Evolutionary conservation across 2,888 invertebrate genomes (phyloP).

Genomic region (Xestia ashworthii): DNA sequence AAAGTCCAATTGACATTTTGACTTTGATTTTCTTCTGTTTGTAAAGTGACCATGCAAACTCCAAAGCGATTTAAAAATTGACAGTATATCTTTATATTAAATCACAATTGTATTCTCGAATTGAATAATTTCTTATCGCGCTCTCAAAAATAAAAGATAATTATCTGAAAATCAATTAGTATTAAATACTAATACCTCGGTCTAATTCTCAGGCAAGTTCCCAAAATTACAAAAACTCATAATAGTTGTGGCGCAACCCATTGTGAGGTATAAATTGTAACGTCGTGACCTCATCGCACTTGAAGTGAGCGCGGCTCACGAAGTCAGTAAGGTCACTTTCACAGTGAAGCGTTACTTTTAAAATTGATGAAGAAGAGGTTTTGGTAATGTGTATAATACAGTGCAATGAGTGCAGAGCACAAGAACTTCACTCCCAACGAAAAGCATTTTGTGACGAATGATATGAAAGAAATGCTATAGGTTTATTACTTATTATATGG

Average conservation of each 20-base stretch:
- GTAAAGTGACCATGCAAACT: background rate
- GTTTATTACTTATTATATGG: too few relatives aligned
- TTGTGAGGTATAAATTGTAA: slow-evolving; percentile 59
- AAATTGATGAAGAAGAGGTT: slow-evolving; percentile 1
- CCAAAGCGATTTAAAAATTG: background rate
- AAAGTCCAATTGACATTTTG: background rate
- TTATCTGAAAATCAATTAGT: slow-evolving; percentile 48
- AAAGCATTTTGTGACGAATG: background rate
- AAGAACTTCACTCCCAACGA: background rate
- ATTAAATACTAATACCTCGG: slow-evolving; percentile 36
- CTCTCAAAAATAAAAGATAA: background rate
- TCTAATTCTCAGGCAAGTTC: slow-evolving; percentile 60
- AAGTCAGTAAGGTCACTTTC: slow-evolving; percentile 51
- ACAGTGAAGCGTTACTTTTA: slow-evolving; percentile 20
- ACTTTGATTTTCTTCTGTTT: background rate
- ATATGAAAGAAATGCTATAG: background rate
- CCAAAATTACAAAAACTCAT: slow-evolving; percentile 58
- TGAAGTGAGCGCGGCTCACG: slow-evolving; percentile 43
- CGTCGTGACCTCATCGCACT: slow-evolving; percentile 50
- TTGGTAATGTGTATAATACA: background rate
- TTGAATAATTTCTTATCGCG: slow-evolving; percentile 21
- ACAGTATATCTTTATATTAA: background rate
- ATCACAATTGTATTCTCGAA: background rate
- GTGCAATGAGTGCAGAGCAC: background rate
- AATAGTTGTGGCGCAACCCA: slow-evolving; percentile 55